Base-by-base conservation (phyloP, 2,888 invertebrate genomes). In the Julus scandinavius region DNA sequence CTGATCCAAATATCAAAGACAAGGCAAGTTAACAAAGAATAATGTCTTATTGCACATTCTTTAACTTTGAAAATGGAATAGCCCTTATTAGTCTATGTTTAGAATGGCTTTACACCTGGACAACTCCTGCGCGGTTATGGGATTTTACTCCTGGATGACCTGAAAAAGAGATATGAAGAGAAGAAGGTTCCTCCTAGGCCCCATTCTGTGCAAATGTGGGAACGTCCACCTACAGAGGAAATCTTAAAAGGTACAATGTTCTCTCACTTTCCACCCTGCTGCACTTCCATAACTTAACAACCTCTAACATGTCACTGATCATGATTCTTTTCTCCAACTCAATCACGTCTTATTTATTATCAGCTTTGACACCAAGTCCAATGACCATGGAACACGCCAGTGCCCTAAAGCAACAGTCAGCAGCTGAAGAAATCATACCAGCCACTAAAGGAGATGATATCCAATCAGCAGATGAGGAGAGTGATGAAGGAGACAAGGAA, bases 21-120 rank as follows among this genome's bases (percentile, higher is more conserved):
- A 96, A 96, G 92, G 97, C 97, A 93, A 94, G 63, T 63, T 5
- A 63, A 17, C 11, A 50, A 9, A 40, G n/a, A 29, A 40, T 89
- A 20, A 5, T 9, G 41, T 89, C 29, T 80, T 83, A n/a, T 80
- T 1, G 29, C 41, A 9, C 38, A 85, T 45, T 45, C 17, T 58
- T 17, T 17, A 17, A 17, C 17, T 17, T 58, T 58, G 17, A 17
- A 17, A 72, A 38, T 29, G 29, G 29, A 29, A 29, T 87, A 38
- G 20, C 15, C 85, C 3, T 50, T 15, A 85, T 50, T 15, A 85
- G 40, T 40, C 50, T 88, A n/a, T 45, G 15, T n/a, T 9, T 92
- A 97, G 97, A 94, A 95, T 91, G 97, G 96, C 84, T 94, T 95
- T 88, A 95, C 96, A 87, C 95, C 97, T 63, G 97, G 97, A 91